phyloP scores from a whole-genome alignment of 2,888 invertebrate genomes.

The Adelphocoris suturalis region DNA sequence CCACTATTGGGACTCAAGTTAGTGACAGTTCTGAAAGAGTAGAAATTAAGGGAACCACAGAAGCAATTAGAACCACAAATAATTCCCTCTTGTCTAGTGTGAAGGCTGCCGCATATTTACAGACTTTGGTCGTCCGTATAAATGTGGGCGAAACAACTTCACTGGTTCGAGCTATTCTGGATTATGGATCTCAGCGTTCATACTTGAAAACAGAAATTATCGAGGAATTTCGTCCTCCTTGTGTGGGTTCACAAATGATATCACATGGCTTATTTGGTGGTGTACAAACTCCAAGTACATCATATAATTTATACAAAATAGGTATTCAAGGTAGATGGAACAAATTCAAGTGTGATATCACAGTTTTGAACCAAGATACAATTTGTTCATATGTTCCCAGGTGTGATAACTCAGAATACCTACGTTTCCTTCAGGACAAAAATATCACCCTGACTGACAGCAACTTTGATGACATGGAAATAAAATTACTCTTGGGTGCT shows the following conservation, averaged over 20 bases:
- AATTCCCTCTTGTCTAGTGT: neutral
- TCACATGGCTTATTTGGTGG: constrained; percentile 64
- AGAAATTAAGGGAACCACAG: neutral
- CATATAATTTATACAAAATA: constrained; percentile 35
- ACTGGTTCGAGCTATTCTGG: constrained; percentile 34
- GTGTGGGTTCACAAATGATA: constrained; percentile 1
- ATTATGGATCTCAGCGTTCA: constrained; percentile 48
- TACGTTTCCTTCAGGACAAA: neutral
- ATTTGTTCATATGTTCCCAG: constrained; percentile 30
- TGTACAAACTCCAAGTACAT: neutral
- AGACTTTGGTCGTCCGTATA: constrained; percentile 33
- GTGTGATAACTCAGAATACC: neutral
- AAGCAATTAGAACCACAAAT: neutral
- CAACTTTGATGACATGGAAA: constrained; percentile 7
- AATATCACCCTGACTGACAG: constrained; percentile 33
- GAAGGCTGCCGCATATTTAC: neutral
- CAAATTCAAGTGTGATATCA: neutral
- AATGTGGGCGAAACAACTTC: neutral
- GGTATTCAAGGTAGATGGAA: neutral
- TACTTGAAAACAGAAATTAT: constrained; percentile 2
- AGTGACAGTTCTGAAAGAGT: neutral
- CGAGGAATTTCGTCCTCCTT: neutral
- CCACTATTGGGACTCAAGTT: constrained; percentile 6
- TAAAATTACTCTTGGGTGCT: constrained; percentile 48
- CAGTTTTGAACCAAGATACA: constrained; percentile 11